phyloP scores from a whole-genome alignment of 2,797 vertebrate genomes.

The Rhabdophis nuchalis region DNA sequence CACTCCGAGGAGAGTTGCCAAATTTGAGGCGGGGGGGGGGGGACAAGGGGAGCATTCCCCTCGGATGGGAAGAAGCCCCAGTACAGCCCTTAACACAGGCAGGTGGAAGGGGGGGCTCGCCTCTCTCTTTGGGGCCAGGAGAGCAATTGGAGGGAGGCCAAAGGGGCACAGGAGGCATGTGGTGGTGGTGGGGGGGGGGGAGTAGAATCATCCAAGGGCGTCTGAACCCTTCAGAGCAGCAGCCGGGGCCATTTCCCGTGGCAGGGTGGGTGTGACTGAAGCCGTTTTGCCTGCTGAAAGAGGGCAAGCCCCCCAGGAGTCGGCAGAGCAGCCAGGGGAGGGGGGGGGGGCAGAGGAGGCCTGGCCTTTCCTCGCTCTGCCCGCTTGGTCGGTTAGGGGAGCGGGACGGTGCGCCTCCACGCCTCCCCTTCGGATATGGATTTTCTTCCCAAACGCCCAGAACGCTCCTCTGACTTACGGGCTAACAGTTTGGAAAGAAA shows the following conservation, averaged over 20 bases:
- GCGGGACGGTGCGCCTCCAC: not conserved
- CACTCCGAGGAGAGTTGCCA: not conserved
- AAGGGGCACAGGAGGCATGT: not conserved
- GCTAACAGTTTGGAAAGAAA: not conserved
- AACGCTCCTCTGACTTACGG: not conserved
- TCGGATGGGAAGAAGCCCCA: not conserved
- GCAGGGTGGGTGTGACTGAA: not conserved
- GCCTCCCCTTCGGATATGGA: not conserved
- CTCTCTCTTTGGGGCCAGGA: not conserved
- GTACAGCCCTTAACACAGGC: not conserved
- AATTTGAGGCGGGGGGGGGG: not conserved
- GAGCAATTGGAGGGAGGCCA: not conserved
- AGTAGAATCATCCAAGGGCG: not conserved
- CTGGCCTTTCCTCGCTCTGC: not conserved
- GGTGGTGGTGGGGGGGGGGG: accelerated
- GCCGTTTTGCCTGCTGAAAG: not conserved
- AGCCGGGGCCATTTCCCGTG: not conserved
- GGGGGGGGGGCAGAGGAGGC: not conserved
- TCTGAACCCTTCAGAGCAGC: not conserved
- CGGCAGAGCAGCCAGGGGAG: not conserved
- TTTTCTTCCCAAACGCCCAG: not conserved
- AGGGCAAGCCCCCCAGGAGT: not conserved
- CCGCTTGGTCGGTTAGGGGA: not conserved
- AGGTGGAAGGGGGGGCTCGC: not conserved
- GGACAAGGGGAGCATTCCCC: too few relatives aligned